A percentile compares a stretch with the other conserved stretches of the same genome.
Evolutionary conservation across 2,113 vertebrate genomes (phyloP).

Genomic region (Indri indri): DNA sequence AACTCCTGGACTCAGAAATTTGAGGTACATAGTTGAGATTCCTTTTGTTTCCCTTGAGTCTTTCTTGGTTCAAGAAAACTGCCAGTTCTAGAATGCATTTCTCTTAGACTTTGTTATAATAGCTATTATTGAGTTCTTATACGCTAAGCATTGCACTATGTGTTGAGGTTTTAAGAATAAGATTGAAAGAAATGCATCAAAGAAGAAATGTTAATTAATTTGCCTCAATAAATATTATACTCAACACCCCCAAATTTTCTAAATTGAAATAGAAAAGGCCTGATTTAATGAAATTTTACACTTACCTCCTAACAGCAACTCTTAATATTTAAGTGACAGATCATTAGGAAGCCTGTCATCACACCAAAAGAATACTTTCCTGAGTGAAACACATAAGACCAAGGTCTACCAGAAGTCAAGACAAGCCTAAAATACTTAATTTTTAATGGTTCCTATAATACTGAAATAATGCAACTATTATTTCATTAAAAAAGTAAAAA

Average conservation of each 20-base stretch:
- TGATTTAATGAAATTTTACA: not conserved
- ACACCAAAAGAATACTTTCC: not conserved
- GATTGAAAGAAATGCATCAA: not conserved
- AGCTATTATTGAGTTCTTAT: not conserved
- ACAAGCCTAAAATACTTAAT: not conserved
- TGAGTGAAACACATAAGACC: not conserved
- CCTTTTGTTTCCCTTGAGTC: conserved; percentile 8
- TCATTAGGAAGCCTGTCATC: not conserved
- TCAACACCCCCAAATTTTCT: not conserved
- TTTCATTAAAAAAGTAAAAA: not conserved
- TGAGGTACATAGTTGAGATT: conserved; percentile 38
- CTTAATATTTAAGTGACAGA: not conserved
- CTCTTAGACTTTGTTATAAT: not conserved
- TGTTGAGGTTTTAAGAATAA: conserved; percentile 21
- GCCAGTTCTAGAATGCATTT: not conserved
- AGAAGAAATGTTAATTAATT: not conserved
- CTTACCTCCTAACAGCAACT: not conserved
- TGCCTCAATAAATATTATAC: not conserved
- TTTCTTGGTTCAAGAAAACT: conserved; percentile 25
- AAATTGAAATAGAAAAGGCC: conserved; percentile 7
- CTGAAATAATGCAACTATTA: not conserved
- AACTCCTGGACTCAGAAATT: not conserved
- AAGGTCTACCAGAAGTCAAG: not conserved
- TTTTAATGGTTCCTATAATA: not conserved
- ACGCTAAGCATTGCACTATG: not conserved